Evolutionary conservation across 2,113 vertebrate genomes (phyloP).

Genomic region (Pampusana beccarii): DNA sequence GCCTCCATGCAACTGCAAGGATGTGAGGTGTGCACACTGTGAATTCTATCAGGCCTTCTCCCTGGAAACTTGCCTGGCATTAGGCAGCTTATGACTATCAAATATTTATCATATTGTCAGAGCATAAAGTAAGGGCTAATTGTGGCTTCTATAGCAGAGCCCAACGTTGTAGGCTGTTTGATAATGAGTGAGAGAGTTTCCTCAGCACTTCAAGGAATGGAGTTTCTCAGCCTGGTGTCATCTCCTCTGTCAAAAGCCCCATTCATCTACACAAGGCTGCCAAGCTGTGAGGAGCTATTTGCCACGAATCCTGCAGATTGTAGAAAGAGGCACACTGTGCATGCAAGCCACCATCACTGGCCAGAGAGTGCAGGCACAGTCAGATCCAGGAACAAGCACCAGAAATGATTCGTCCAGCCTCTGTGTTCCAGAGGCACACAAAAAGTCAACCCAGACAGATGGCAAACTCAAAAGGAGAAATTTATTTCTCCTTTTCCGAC

Average conservation of each 20-base stretch:
- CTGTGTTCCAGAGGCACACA: too few species aligned
- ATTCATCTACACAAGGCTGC: neutral
- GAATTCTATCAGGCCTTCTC: neutral
- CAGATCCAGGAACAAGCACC: neutral
- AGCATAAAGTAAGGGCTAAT: neutral
- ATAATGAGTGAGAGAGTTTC: neutral
- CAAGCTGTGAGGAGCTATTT: neutral
- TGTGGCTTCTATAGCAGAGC: neutral
- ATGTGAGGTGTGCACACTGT: accelerated
- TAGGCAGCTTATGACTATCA: neutral
- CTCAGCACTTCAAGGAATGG: neutral
- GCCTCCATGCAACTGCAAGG: neutral
- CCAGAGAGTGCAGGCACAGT: neutral
- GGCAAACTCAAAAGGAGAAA: too few species aligned
- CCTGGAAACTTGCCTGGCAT: neutral
- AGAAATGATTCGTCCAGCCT: neutral
- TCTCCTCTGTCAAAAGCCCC: neutral
- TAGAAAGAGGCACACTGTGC: accelerated
- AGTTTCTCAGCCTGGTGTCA: neutral
- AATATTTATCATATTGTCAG: constrained; percentile 1
- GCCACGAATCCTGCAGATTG: neutral
- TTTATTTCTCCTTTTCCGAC: too few species aligned
- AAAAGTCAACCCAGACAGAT: too few species aligned
- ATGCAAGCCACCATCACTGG: neutral
- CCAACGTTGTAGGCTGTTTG: neutral